Evolutionary conservation across 2,113 vertebrate species (phyloP).

Genomic region (Noctilio leporinus): DNA sequence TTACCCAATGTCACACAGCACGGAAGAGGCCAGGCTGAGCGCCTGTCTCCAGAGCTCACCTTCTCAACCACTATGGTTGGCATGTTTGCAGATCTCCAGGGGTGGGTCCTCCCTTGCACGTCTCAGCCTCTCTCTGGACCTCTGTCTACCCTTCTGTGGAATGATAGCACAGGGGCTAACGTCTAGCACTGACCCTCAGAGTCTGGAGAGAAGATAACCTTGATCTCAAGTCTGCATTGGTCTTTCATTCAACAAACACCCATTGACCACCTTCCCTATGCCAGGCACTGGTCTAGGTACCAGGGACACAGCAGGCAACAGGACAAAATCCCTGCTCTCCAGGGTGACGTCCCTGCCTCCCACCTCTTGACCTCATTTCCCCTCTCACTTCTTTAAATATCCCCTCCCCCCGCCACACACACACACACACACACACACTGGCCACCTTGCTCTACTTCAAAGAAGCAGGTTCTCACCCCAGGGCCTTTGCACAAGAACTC

Average conservation of each 20-base stretch:
- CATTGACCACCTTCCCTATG: background rate
- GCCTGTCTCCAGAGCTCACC: background rate
- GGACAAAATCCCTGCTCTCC: background rate
- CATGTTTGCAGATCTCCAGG: background rate
- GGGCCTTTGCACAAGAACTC: background rate
- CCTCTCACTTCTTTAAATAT: background rate
- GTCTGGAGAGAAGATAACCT: background rate
- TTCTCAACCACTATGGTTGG: background rate
- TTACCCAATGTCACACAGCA: background rate
- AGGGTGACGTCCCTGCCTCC: too few species aligned
- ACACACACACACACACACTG: fast-evolving
- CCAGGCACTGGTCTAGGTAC: background rate
- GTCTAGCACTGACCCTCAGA: background rate
- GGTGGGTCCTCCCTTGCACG: background rate
- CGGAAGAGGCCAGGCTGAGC: background rate
- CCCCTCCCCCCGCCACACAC: fast-evolving
- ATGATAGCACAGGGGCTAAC: background rate
- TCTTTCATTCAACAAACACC: background rate
- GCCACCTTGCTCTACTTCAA: background rate
- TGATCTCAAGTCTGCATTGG: background rate
- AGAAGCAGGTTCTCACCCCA: background rate
- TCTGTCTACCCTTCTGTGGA: background rate
- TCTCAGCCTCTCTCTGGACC: background rate
- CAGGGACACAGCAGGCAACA: background rate
- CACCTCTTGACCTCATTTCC: background rate